Base-by-base conservation (phyloP, 1,140 invertebrate genomes). In the Lethocerus indicus region DNA sequence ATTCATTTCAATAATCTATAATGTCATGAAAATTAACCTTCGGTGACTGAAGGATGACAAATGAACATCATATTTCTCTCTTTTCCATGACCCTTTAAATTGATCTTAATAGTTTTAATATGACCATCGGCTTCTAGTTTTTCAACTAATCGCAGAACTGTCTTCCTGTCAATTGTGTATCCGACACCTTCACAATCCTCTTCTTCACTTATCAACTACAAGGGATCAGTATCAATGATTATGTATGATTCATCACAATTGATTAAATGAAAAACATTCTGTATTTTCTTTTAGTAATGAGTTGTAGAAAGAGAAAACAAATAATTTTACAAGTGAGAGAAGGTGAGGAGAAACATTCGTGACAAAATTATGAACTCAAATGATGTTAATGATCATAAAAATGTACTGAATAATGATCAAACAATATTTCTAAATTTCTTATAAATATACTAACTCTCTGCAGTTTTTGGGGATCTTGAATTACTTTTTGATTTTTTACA, bases 91-190 rank as follows among this genome's bases (percentile, higher is more conserved):
- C 60, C 63, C 46, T 62, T 70, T 25, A 79, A 56, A 1, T 65
- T 66, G n/a, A 76, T 59, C 59, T 71, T 71, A 2, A 76, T 70
- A 27, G 69, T 67, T 60, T 75, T 78, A 1, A 82, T 61, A 29
- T 74, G 66, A 4, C 76, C 73, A 20, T 74, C 74, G 39, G 64
- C 63, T 0, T 65, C 61, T 26, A 82, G 61, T 56, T 68, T 71
- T 37, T 69, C 60, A 12, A 81, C 55, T 7, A 83, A 57, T 43
- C 76, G 63, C 2, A 69, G 50, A 5, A 81, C 58, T 2, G 76
- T 74, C 59, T 74, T 78, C 45, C 71, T 73, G 56, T 79, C 76
- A 20, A 81, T 73, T 53, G 64, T 71, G 2, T 66, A 65, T 12
- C 67, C 60, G 40, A 67, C 67, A 0, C 73, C 73, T 65, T 76